phyloP scores from a whole-genome alignment of 1,140 invertebrate species.

The Neuroterus valhalla region DNA sequence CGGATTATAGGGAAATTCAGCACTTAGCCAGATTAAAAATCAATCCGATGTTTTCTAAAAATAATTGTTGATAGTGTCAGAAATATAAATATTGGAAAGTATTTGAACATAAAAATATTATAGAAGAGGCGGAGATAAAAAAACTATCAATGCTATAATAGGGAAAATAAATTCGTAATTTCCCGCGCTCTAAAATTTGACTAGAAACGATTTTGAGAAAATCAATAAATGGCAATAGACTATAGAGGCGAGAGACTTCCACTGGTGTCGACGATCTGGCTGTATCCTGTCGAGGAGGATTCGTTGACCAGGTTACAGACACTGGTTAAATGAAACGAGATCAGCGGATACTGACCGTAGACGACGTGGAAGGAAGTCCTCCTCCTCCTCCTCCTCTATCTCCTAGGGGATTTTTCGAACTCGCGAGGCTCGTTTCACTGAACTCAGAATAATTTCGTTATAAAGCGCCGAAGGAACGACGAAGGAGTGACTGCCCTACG shows the following conservation, averaged over 20 bases:
- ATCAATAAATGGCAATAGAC: conserved; percentile 27
- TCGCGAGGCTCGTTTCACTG: conserved; percentile 47
- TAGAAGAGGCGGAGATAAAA: no score
- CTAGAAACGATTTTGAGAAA: conserved; percentile 9
- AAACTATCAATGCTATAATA: neutral
- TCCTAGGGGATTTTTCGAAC: conserved; percentile 25
- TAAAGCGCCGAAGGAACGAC: conserved; percentile 54
- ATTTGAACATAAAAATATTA: no score
- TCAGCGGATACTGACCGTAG: conserved; percentile 17
- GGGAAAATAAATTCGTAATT: neutral
- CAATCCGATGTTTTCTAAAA: neutral
- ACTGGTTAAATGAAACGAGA: neutral
- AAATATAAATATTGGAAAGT: neutral
- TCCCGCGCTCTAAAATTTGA: conserved; percentile 7
- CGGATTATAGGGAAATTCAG: neutral
- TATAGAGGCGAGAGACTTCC: conserved; percentile 6
- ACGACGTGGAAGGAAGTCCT: neutral
- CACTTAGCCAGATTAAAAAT: neutral
- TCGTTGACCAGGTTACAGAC: neutral
- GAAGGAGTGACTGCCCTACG: conserved; percentile 48
- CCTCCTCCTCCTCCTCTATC: conserved; percentile 3
- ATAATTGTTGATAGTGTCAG: neutral
- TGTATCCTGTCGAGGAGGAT: conserved; percentile 11
- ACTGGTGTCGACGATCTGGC: conserved; percentile 20
- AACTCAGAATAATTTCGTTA: conserved; percentile 57